A percentile compares a stretch with the other conserved stretches of the same genome.
Evolutionary conservation across 1,140 invertebrate genomes (phyloP).

Genomic region (Eulimnadia texana): DNA sequence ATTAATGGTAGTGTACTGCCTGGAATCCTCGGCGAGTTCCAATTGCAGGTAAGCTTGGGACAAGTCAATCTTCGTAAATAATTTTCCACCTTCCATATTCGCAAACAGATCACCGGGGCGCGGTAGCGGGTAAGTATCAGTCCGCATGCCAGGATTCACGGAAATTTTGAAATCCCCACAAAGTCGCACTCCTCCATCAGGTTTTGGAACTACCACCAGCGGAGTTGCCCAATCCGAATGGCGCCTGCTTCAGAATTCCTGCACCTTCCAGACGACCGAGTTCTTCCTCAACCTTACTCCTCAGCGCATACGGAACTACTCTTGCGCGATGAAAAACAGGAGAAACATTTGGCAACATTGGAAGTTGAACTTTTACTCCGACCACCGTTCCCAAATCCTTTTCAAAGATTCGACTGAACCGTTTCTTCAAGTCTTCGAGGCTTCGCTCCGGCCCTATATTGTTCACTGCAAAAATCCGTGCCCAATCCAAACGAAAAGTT

Average conservation of each 20-base stretch:
- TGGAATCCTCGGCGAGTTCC: constrained; percentile 22
- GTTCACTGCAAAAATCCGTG: neutral
- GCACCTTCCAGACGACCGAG: constrained; percentile 25
- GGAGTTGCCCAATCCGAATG: constrained; percentile 34
- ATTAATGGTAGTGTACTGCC: constrained; percentile 24
- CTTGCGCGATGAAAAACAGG: constrained; percentile 27
- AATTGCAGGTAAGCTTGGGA: constrained; percentile 25
- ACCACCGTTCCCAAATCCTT: constrained; percentile 5
- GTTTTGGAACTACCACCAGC: constrained; percentile 33
- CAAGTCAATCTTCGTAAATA: constrained; percentile 26
- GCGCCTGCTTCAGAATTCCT: constrained; percentile 27
- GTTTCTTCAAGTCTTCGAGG: neutral
- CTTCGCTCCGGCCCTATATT: neutral
- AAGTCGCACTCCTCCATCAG: constrained; percentile 30
- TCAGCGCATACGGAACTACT: constrained; percentile 28
- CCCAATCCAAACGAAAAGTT: neutral
- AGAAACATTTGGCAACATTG: no score
- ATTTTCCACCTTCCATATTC: constrained; percentile 21
- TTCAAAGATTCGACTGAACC: neutral
- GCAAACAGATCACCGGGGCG: constrained; percentile 26
- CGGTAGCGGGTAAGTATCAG: constrained; percentile 26
- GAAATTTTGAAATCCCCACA: constrained; percentile 35
- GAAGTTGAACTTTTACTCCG: no score
- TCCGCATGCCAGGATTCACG: constrained; percentile 25
- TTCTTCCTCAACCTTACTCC: constrained; percentile 27